Percentiles rank a stretch among this genome's conserved stretches.
phyloP scores from a whole-genome alignment of 1,140 invertebrate species.

The Rhopalosiphum padi region DNA sequence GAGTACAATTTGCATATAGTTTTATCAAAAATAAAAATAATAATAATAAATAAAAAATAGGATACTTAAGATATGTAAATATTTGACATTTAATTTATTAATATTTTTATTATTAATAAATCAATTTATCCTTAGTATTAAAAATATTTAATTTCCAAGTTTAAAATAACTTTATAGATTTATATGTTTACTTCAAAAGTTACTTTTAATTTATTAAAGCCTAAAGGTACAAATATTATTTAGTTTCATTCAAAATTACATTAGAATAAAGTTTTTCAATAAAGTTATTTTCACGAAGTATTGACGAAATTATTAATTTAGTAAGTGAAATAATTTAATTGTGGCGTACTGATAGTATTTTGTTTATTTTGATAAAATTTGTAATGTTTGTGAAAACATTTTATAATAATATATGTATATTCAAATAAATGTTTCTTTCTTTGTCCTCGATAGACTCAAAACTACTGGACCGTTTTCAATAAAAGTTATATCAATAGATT shows the following conservation, averaged over 20 bases:
- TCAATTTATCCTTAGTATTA: background rate
- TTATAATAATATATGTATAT: background rate
- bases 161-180: background rate
- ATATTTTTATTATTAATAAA: background rate
- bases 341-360: background rate
- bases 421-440: too few species aligned
- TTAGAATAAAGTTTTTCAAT: background rate
- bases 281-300: background rate
- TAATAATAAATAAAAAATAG: background rate
- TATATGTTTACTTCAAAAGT: background rate
- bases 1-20: background rate
- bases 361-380: background rate
- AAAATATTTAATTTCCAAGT: background rate
- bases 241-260: slow-evolving; percentile 5
- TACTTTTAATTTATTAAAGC: background rate
- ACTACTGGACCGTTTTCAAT: too few species aligned
- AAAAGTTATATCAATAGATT: too few species aligned
- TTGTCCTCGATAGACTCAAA: too few species aligned
- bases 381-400: background rate
- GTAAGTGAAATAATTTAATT: background rate
- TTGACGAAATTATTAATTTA: background rate
- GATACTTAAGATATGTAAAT: background rate
- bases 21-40: background rate
- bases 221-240: background rate
- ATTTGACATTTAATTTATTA: background rate